Evolutionary conservation across 1,140 invertebrate species (phyloP).

Genomic region (Drosophila chauvacae): DNA sequence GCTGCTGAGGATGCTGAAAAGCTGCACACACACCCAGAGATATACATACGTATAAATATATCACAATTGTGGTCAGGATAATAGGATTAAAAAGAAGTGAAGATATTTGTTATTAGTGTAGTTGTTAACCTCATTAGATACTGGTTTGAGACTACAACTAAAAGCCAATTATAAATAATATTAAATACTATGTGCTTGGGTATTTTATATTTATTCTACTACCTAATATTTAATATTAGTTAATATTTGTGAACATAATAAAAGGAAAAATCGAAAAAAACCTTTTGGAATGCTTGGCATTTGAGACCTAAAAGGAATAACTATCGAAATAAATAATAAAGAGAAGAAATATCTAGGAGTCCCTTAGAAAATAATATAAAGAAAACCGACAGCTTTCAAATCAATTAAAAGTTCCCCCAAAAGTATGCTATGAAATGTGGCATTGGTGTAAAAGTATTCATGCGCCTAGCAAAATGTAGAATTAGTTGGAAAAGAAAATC

Average conservation of each 20-base stretch:
- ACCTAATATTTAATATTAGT: too few species aligned
- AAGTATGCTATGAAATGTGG: background rate
- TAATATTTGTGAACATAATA: background rate
- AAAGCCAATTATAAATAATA: background rate
- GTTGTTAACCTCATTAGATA: too few species aligned
- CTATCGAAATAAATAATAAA: too few species aligned
- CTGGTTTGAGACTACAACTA: background rate
- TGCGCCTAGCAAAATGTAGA: constrained; percentile 50
- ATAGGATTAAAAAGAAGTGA: background rate
- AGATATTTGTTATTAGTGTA: background rate
- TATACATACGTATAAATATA: background rate
- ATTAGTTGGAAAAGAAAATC: constrained; percentile 73
- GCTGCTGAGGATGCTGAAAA: constrained; percentile 23
- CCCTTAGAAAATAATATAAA: background rate
- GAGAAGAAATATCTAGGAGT: too few species aligned
- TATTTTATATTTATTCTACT: background rate
- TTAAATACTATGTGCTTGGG: background rate
- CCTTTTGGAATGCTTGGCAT: too few species aligned
- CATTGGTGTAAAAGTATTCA: constrained; percentile 16
- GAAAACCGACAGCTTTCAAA: background rate
- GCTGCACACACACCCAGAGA: constrained; percentile 31
- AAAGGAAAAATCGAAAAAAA: too few species aligned
- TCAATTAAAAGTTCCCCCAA: background rate
- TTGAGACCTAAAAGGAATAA: too few species aligned
- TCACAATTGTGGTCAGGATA: constrained; percentile 4